Base-by-base conservation (phyloP, 1,140 invertebrate species). In the Zaprionus kolodkinae region DNA sequence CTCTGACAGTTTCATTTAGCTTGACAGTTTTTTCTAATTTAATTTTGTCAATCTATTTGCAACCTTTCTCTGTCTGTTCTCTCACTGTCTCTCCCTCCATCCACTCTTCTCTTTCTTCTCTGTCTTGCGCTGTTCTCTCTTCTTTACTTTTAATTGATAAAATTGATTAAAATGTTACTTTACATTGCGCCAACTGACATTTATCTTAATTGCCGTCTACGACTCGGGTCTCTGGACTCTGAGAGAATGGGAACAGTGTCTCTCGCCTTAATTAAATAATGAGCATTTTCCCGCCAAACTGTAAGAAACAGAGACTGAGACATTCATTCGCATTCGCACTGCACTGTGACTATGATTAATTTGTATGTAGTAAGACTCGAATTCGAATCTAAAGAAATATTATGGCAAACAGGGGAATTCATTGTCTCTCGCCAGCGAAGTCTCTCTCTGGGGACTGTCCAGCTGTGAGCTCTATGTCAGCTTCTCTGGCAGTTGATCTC, bases 91-190 rank as follows among this genome's bases (percentile, higher is more conserved):
- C 2, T 3, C 25, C 3, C n/a, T 43, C 38, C 2, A 1, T 2
- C 2, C 21, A 21, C 21, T 21, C 21, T 21, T n/a, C n/a, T 43
- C 40, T 43, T 55, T 36, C 15, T 9, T 74, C 38, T 12, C 33
- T 27, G 27, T 30, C 27, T 2, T 30, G 1, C 3, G 1, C 7
- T 3, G n/a, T 35, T 38, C 25, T 33, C 21, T 43, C 48, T 60
- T 69, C 67, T 73, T 72, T 79, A 83, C 68, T 64, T 84, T 78
- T 87, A 88, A 87, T 87, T 87, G 84, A 88, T 78, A 72, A 87
- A 87, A 87, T 87, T 87, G 84, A 87, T 88, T 87, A 89, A 87
- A 87, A 88, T 88, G 79, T 87, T 83, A 69, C 83, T 88, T 78
- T 80, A 83, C 79, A 80, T 88, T 80, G 69, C 66, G 50, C 55